Evolutionary conservation across 2,888 invertebrate species (phyloP).

Genomic region (Eucera pruinosa): DNA sequence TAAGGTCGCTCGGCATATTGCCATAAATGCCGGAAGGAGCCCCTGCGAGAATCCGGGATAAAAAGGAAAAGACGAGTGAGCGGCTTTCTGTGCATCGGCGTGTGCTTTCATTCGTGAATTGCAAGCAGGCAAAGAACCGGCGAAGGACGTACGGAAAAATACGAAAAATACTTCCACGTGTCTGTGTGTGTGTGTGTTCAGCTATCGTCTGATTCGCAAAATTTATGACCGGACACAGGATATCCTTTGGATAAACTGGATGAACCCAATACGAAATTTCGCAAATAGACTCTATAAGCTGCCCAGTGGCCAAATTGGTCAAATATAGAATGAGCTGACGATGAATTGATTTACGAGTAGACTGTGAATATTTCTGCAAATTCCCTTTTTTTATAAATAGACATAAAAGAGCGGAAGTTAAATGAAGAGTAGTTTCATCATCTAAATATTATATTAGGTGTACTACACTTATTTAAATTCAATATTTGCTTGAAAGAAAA

Average conservation of each 20-base stretch:
- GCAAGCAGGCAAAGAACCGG: conserved; percentile 18
- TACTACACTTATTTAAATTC: too few relatives aligned
- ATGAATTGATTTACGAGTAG: too few relatives aligned
- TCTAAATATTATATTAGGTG: too few relatives aligned
- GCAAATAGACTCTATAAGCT: too few relatives aligned
- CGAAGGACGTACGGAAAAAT: conserved; percentile 26
- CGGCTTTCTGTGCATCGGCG: conserved; percentile 33
- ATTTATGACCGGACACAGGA: conserved; percentile 13
- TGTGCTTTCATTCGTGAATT: conserved; percentile 46
- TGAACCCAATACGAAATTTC: background rate
- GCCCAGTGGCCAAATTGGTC: too few relatives aligned
- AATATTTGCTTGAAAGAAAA: too few relatives aligned
- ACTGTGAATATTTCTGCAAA: too few relatives aligned
- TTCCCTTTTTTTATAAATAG: too few relatives aligned
- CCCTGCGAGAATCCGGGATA: conserved; percentile 16
- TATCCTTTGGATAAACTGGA: background rate
- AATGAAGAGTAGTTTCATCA: too few relatives aligned
- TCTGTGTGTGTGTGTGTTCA: conserved; percentile 4
- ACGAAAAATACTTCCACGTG: conserved; percentile 39
- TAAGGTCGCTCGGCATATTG: conserved; percentile 62
- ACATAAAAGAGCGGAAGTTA: too few relatives aligned
- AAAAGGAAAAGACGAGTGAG: background rate
- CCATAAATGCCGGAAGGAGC: conserved; percentile 58
- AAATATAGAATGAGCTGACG: too few relatives aligned
- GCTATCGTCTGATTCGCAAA: conserved; percentile 19